Conservation (phyloP, 2,888 invertebrate genomes). For the Synanthedon vespiformis region DNA sequence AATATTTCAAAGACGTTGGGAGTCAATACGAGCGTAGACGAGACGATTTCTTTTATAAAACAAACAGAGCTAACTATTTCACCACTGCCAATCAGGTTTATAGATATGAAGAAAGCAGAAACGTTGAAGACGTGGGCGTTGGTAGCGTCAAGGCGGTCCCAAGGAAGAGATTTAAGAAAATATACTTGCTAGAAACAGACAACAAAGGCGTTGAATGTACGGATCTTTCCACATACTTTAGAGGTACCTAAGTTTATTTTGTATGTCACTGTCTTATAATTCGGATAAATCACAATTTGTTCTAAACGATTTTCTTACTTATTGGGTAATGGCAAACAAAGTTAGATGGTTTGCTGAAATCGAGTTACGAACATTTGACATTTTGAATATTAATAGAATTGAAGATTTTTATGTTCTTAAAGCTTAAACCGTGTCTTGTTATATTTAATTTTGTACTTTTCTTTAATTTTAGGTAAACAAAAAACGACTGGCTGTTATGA, state of each 20-base stretch:
- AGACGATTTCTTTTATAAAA: too few species aligned
- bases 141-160: not conserved
- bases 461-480: slow-evolving; percentile 25
- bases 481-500: slow-evolving; percentile 20
- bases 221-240: slow-evolving; percentile 18
- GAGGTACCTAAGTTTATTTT: slow-evolving; percentile 24
- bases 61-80: slow-evolving; percentile 7
- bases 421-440: too few species aligned
- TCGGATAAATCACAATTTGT: not conserved
- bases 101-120: not conserved
- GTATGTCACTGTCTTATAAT: not conserved
- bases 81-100: slow-evolving; percentile 21
- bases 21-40: too few species aligned
- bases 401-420: too few species aligned
- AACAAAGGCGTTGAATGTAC: slow-evolving; percentile 39
- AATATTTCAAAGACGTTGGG: too few species aligned
- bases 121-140: not conserved
- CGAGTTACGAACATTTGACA: too few species aligned
- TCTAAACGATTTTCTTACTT: not conserved
- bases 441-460: not conserved
- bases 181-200: slow-evolving; percentile 41
- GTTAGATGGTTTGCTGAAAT: too few species aligned
- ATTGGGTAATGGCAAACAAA: slow-evolving; percentile 1
- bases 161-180: slow-evolving; percentile 28
- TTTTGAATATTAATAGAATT: too few species aligned